phyloP scores from a whole-genome alignment of 2,888 invertebrate genomes.

The Phyto melanocephala region DNA sequence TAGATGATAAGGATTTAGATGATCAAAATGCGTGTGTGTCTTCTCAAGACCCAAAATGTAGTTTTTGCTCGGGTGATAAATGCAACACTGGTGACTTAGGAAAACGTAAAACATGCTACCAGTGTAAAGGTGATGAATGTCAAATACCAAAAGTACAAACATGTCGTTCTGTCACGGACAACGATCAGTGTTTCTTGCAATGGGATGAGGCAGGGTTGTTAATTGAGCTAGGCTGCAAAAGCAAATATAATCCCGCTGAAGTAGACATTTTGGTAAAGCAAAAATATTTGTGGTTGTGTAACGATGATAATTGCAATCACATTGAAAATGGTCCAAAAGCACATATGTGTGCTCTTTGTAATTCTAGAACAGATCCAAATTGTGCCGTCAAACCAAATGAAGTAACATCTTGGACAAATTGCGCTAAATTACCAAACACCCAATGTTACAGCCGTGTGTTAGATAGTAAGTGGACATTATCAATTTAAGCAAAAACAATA shows the following conservation, averaged over 20 bases:
- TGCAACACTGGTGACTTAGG: constrained; percentile 72
- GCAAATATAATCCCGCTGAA: constrained; percentile 70
- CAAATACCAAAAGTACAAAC: constrained; percentile 62
- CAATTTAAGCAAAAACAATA: background rate
- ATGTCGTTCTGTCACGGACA: constrained; percentile 68
- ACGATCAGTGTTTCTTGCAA: constrained; percentile 72
- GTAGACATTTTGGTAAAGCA: constrained; percentile 60
- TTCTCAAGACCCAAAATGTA: constrained; percentile 66
- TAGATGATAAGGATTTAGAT: constrained; percentile 73
- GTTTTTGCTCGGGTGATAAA: constrained; percentile 65
- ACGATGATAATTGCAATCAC: constrained; percentile 72
- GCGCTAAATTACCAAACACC: constrained; percentile 67
- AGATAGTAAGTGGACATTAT: constrained; percentile 52
- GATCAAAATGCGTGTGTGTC: constrained; percentile 69
- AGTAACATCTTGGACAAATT: constrained; percentile 59
- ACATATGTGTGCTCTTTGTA: constrained; percentile 70
- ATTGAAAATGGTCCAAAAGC: constrained; percentile 66
- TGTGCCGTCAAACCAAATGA: constrained; percentile 70
- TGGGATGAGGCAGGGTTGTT: constrained; percentile 66
- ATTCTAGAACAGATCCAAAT: constrained; percentile 68
- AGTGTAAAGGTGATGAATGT: constrained; percentile 71
- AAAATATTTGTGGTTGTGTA: constrained; percentile 72
- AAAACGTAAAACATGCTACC: constrained; percentile 69
- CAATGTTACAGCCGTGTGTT: constrained; percentile 72
- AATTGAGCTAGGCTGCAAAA: constrained; percentile 71